phyloP scores from a whole-genome alignment of 2,888 invertebrate genomes.

The Dynastes maya region DNA sequence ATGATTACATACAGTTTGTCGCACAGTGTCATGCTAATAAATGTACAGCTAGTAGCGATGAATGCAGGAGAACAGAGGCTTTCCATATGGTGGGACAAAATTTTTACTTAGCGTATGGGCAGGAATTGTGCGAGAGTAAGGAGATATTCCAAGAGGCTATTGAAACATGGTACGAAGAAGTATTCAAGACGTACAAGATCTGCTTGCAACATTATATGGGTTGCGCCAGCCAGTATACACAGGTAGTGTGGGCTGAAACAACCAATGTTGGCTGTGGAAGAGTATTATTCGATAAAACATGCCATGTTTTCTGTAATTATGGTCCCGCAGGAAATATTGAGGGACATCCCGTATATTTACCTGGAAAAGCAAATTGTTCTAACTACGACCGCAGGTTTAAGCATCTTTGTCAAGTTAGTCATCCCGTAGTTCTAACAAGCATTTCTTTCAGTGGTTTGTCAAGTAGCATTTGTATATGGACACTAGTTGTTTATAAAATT shows the following conservation, averaged over 20 bases:
- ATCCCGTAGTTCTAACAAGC: neutral
- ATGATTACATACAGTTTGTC: conserved; percentile 36
- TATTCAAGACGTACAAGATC: conserved; percentile 14
- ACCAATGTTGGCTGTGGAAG: conserved; percentile 39
- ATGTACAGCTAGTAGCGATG: conserved; percentile 25
- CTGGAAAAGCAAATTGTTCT: conserved; percentile 5
- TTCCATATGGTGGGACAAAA: conserved; percentile 43
- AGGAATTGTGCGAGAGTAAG: neutral
- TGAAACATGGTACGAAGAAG: conserved; percentile 40
- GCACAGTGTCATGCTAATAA: conserved; percentile 47
- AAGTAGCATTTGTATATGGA: neutral
- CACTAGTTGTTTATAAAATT: neutral
- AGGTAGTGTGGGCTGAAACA: conserved; percentile 42
- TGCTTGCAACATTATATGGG: conserved; percentile 21
- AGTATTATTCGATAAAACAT: conserved; percentile 25
- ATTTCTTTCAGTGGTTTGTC: neutral
- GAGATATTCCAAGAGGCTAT: conserved; percentile 25
- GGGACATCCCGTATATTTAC: conserved; percentile 23
- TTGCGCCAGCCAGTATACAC: conserved; percentile 36
- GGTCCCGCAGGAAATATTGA: conserved; percentile 39
- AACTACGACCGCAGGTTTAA: neutral
- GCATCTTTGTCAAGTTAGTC: neutral
- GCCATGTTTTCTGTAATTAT: conserved; percentile 43
- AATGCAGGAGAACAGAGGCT: conserved; percentile 42
- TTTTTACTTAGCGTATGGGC: conserved; percentile 3